Conservation (phyloP, 2,888 invertebrate genomes). For the Stenodera caucasica region DNA sequence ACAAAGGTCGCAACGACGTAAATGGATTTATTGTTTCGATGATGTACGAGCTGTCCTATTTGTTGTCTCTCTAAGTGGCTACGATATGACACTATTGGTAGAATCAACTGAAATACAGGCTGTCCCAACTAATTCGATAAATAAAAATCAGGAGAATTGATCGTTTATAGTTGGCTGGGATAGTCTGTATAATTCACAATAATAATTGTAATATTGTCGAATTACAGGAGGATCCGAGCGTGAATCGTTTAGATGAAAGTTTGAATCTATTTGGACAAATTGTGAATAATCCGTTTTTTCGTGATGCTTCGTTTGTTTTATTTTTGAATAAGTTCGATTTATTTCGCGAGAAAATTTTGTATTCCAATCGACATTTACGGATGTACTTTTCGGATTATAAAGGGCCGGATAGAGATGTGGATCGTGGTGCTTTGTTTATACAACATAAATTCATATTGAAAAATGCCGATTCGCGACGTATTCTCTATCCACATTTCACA, state of each 20-base stretch:
- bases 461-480: constrained; percentile 61
- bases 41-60: constrained; percentile 66
- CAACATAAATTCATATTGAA: constrained; percentile 64
- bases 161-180: no score
- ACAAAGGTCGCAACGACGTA: constrained; percentile 65
- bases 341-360: constrained; percentile 66
- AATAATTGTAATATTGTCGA: constrained; percentile 11
- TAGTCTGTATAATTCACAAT: no score
- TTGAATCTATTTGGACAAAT: constrained; percentile 66
- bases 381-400: constrained; percentile 64
- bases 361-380: constrained; percentile 63
- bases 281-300: constrained; percentile 66
- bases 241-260: constrained; percentile 67
- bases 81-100: constrained; percentile 66
- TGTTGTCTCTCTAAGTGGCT: constrained; percentile 67
- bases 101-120: no score
- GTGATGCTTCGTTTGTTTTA: constrained; percentile 64
- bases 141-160: no score
- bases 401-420: constrained; percentile 65
- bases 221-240: constrained; percentile 62
- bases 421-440: constrained; percentile 64
- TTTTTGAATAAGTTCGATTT: constrained; percentile 69
- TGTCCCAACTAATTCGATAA: no score
- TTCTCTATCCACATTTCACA: constrained; percentile 67
- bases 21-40: constrained; percentile 71